Percentiles rank a stretch among this genome's conserved stretches.
These are phyloP conservation scores for Scaptomyza tumidula DNA, from an alignment of 2,888 invertebrate species.

Conservation along the genomic window DNA sequence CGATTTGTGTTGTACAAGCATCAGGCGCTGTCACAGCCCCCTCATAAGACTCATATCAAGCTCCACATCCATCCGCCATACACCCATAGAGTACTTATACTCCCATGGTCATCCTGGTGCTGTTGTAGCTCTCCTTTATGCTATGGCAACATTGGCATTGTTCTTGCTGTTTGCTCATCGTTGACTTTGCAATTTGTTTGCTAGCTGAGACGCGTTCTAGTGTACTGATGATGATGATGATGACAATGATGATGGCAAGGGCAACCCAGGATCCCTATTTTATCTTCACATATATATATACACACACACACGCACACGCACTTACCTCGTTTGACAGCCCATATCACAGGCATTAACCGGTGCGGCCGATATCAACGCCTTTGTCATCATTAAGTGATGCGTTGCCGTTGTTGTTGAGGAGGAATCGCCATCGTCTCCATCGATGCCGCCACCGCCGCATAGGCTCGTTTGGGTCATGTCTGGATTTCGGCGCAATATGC, in stretches of 20 bases:
- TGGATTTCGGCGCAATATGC: constrained; percentile 82
- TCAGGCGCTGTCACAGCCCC: constrained; percentile 37
- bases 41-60: not conserved
- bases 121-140: constrained; percentile 1
- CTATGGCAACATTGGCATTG: constrained; percentile 55
- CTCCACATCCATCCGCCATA: not conserved
- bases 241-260: constrained; percentile 12
- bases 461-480: constrained; percentile 84
- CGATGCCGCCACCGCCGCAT: constrained; percentile 72
- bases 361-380: constrained; percentile 60
- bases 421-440: constrained; percentile 68
- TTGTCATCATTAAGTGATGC: constrained; percentile 66
- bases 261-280: not conserved
- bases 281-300: not conserved
- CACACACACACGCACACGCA: constrained; percentile 70
- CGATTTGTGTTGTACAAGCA: constrained; percentile 71
- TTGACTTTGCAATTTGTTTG: constrained; percentile 67
- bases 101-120: constrained; percentile 1
- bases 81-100: not conserved
- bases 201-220: constrained; percentile 42
- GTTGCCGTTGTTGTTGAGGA: constrained; percentile 70
- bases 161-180: constrained; percentile 62
- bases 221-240: constrained; percentile 35
- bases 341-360: constrained; percentile 88
- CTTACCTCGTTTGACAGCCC: constrained; percentile 93